Base-by-base conservation (phyloP, 2,113 vertebrate species). In the Vimba vimba region DNA sequence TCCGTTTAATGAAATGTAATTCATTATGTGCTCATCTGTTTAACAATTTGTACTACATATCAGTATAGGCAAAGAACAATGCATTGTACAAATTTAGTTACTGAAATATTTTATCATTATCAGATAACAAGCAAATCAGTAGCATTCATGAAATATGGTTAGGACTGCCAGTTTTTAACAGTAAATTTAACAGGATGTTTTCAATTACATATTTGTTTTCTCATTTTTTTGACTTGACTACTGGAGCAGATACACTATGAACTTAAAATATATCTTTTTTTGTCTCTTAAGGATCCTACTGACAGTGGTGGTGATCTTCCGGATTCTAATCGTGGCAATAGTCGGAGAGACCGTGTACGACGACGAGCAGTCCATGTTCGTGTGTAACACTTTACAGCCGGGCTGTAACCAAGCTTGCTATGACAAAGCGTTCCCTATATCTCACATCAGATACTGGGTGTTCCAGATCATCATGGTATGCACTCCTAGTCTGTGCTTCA, bases 381-480 rank as follows among this genome's bases (percentile, higher is more conserved):
- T 97, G 60, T 97, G 97, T 89, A 97, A 98, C 94, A 98, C 97
- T 7, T 93, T 98, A 87, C 97, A 97, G 93, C 97, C 97, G 19
- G 97, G 97, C 93, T 98, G 97, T 91, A 97, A 97, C 91, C 97
- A 98, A 93, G 97, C 97, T 80, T 98, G 97, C 91, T 98, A 97
- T 74, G 97, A 97, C 91, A 96, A 96, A 91, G 97, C 97, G 68
- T 98, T 97, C 90, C 97, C 97, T 7, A 98, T 98, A 87, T 98
- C 97, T 80, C 97, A 98, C 68, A 98, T 98, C 88, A 95, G 97
- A 75, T 98, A 97, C 92, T 97, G 97, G 97, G 97, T 98, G 76
- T 98, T 98, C 92, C 97, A 98, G 94, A 98, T 97, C 90, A 97
- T 97, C 91, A 96, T 98, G 96, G 96, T 98, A 84, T 98, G 97